Conservation (phyloP, 2,113 vertebrate species). For the Etia nguti region DNA sequence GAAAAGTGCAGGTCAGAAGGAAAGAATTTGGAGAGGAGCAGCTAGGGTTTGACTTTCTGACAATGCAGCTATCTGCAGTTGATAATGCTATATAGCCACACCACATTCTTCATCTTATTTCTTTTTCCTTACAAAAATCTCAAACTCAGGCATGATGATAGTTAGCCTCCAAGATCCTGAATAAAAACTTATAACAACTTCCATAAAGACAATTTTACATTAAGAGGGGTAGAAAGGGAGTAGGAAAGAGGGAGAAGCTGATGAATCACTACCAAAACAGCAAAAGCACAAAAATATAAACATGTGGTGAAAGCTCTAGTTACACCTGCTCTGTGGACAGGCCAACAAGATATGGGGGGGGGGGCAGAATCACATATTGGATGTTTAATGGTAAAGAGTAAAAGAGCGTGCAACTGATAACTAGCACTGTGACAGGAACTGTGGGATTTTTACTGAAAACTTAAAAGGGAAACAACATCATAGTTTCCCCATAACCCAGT, state of each 20-base stretch:
- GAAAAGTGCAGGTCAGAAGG: constrained; percentile 12
- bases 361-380: no score
- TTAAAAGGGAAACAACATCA: neutral
- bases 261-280: constrained; percentile 27
- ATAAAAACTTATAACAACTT: neutral
- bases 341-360: neutral
- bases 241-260: neutral
- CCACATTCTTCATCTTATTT: neutral
- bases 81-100: neutral
- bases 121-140: neutral
- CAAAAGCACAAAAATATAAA: constrained; percentile 29
- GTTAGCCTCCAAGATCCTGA: neutral
- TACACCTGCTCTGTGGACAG: constrained; percentile 22
- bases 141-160: neutral
- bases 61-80: neutral
- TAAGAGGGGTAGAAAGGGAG: neutral
- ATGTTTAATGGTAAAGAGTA: neutral
- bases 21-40: neutral
- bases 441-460: neutral
- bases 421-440: neutral
- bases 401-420: neutral
- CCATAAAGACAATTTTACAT: neutral
- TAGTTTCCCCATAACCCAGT: neutral
- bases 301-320: constrained; percentile 35
- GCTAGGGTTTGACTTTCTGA: neutral